These are phyloP conservation scores for Diaperis boleti DNA, from an alignment of 2,888 invertebrate species.

Conservation along the genomic window DNA sequence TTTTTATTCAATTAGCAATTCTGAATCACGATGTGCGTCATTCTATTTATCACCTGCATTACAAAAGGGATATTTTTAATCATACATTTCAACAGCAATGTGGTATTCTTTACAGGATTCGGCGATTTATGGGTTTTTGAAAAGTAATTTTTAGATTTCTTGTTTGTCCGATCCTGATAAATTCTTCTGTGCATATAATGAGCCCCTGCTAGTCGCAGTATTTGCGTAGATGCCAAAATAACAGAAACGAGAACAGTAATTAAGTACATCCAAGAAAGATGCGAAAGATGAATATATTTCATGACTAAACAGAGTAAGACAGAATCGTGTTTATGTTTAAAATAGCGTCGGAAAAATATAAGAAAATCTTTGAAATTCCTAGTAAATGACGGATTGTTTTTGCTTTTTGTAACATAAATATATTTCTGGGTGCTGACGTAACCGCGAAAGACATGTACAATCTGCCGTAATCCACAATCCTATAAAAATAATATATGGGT, in stretches of 20 bases:
- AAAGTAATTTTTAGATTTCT: too few species aligned
- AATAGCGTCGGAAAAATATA: constrained; percentile 14
- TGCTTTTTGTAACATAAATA: constrained; percentile 12
- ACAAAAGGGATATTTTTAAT: neutral
- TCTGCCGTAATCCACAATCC: constrained; percentile 8
- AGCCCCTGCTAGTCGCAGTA: too few species aligned
- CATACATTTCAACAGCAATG: too few species aligned
- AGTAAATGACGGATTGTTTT: constrained; percentile 24
- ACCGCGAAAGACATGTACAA: constrained; percentile 17
- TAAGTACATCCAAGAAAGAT: too few species aligned
- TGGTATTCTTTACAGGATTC: too few species aligned
- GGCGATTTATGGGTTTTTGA: too few species aligned
- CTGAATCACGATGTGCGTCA: neutral
- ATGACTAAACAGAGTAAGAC: neutral
- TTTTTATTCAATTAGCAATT: neutral
- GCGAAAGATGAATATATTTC: too few species aligned
- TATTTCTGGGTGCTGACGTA: constrained; percentile 14
- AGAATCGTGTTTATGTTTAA: constrained; percentile 8
- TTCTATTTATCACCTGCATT: neutral
- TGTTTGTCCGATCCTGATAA: too few species aligned
- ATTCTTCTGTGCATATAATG: too few species aligned
- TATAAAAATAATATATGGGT: constrained; percentile 26
- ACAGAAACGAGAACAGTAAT: too few species aligned
- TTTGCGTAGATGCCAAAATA: too few species aligned
- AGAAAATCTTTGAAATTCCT: constrained; percentile 16